A percentile compares a stretch with the other conserved stretches of the same genome.
These are phyloP conservation scores for Sparus aurata DNA, from an alignment of 2,797 vertebrate species.

Conservation along the genomic window DNA sequence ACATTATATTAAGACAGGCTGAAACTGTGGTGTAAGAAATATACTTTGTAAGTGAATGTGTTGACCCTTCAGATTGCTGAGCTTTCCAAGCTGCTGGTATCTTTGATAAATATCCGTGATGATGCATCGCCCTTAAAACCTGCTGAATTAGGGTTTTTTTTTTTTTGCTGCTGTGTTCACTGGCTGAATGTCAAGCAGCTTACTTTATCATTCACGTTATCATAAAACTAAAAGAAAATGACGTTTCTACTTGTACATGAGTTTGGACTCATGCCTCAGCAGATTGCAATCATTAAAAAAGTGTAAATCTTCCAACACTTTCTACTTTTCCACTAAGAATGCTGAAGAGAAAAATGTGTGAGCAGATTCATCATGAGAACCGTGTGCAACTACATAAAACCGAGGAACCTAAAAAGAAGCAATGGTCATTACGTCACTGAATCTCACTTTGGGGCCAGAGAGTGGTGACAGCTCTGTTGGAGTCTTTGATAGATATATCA, in stretches of 20 bases:
- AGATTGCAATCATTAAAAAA: slow-evolving; percentile 10
- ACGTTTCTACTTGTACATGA: neutral
- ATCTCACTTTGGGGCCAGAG: too few species aligned
- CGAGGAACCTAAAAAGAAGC: too few species aligned
- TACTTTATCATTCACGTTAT: slow-evolving; percentile 8
- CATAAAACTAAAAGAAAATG: neutral
- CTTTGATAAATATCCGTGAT: slow-evolving; percentile 13
- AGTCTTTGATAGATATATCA: too few species aligned
- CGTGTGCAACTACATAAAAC: too few species aligned
- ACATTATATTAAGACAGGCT: neutral
- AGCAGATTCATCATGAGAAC: neutral
- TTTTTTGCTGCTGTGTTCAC: slow-evolving; percentile 1
- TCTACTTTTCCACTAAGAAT: neutral
- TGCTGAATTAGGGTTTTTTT: neutral
- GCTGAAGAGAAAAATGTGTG: neutral
- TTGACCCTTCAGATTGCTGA: slow-evolving; percentile 3
- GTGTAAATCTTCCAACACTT: neutral
- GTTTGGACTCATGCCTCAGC: neutral
- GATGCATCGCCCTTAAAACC: slow-evolving; percentile 10
- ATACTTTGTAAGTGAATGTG: neutral
- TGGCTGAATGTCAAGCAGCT: neutral
- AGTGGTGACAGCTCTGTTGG: too few species aligned
- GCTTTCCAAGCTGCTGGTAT: slow-evolving; percentile 1
- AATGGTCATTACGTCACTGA: too few species aligned
- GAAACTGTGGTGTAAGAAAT: neutral